Evolutionary conservation across 2,888 invertebrate species (phyloP), one percentile per base, ranked within the genome.

Genomic region (Schrankia costaestrigalis): DNA sequence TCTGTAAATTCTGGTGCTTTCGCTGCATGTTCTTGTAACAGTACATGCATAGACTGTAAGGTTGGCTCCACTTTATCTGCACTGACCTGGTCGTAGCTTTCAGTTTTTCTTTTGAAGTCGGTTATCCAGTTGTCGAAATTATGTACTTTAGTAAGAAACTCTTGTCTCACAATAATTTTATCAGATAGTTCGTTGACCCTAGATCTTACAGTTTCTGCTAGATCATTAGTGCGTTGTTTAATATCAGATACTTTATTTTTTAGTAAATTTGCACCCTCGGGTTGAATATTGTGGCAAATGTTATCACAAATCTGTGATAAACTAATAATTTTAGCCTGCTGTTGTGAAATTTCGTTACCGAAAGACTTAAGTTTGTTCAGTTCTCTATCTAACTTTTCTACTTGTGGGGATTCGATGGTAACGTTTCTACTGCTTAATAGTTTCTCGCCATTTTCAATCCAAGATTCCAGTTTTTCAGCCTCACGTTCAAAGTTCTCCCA

Each of bases 401-500:
- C 89, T 64, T 94, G 92, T 1, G 94, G 92, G 0, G 93, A 92
- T 48, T 92, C 92, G 0, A 92, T 71, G 18, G 92, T 90, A 5
- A 90, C 68, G 2, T 90, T 89, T 39, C 91, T 90, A 39, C 90
- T 89, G 8, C 88, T 81, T 4, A 93, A 76, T 2, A 88, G 63
- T 64, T 91, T 91, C 64, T 93, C 92, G 0, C 92, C 92, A 44
- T 90, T 90, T 53, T 89, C 83, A 39, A 93, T 89, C 97, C 97
- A 97, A 3, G 90, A 84, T 63, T 94, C 93, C 27, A 97, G 84
- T 66, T 94, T 93, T 11, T 90, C 90, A 0, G 93, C 91, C 55
- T 95, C 94, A 2, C 89, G 88, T 69, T 96, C 95, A 62, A 97
- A 95, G 31, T 93, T 92, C 46, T 93, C 91, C 97, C 96, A 97